These are phyloP conservation scores for Peribatodes rhomboidaria DNA, from an alignment of 2,888 invertebrate genomes.

Conservation along the genomic window DNA sequence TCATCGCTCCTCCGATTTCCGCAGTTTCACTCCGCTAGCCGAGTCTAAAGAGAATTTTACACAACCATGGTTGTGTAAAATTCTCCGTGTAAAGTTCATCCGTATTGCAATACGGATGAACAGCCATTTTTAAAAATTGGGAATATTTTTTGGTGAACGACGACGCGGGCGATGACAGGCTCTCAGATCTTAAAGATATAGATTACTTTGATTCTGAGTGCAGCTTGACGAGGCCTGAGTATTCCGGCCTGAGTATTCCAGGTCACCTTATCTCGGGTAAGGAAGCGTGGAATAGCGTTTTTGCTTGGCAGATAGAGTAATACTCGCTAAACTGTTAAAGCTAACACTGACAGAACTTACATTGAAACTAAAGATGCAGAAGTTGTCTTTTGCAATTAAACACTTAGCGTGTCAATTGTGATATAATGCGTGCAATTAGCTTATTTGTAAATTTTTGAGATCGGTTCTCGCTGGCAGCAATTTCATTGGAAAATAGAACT, in stretches of 20 bases:
- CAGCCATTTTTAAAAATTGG: not conserved
- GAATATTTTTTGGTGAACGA: not conserved
- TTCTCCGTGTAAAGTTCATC: too few species aligned
- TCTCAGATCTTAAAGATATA: too few species aligned
- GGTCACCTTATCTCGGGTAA: too few species aligned
- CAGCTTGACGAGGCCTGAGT: too few species aligned
- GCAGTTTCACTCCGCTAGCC: conserved; percentile 40
- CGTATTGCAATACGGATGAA: too few species aligned
- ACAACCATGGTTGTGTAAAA: not conserved
- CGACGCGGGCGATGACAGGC: not conserved
- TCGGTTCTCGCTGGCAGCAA: not conserved
- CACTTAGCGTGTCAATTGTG: too few species aligned
- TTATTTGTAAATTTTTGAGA: not conserved
- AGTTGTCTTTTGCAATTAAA: not conserved
- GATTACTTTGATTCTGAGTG: too few species aligned
- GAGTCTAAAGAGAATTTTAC: conserved; percentile 3
- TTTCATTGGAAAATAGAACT: not conserved
- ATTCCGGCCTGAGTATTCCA: too few species aligned
- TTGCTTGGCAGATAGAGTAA: not conserved
- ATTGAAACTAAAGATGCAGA: too few species aligned
- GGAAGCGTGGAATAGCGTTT: too few species aligned
- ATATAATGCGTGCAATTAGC: too few species aligned
- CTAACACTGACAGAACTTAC: too few species aligned
- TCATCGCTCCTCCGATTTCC: conserved; percentile 40
- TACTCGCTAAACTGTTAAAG: not conserved